A percentile compares a stretch with the other conserved stretches of the same genome.
phyloP scores from a whole-genome alignment of 2,797 vertebrate genomes.

The Etheostoma perlongum region DNA sequence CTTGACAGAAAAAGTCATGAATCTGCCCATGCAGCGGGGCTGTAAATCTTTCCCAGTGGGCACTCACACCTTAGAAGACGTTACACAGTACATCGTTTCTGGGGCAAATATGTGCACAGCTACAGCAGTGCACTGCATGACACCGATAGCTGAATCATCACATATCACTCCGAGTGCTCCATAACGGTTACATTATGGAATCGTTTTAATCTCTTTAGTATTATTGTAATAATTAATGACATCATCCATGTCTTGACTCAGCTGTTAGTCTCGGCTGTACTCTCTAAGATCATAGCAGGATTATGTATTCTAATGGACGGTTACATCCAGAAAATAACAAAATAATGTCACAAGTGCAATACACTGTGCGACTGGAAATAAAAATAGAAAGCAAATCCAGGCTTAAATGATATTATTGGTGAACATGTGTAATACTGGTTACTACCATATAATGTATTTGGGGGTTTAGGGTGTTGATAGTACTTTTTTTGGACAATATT shows the following conservation, averaged over 20 bases:
- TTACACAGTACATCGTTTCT: constrained; percentile 2
- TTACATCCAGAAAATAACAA: neutral
- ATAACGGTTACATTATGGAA: constrained; percentile 66
- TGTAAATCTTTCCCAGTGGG: constrained; percentile 59
- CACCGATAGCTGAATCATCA: constrained; percentile 50
- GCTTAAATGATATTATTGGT: neutral
- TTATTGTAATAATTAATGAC: constrained; percentile 58
- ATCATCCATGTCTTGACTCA: constrained; percentile 15
- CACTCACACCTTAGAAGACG: constrained; percentile 11
- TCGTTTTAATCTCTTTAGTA: constrained; percentile 68
- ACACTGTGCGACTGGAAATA: neutral
- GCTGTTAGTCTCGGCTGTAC: neutral
- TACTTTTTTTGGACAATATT: neutral
- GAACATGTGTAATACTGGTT: neutral
- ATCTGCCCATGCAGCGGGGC: constrained; percentile 46
- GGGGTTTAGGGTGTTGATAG: neutral
- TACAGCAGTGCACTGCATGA: constrained; percentile 49
- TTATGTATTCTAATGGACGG: neutral
- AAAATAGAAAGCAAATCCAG: neutral
- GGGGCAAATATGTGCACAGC: constrained; percentile 11
- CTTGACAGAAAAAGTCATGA: constrained; percentile 43
- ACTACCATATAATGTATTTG: neutral
- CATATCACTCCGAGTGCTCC: constrained; percentile 55
- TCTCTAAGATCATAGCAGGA: constrained; percentile 3
- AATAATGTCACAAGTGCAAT: neutral